Evolutionary conservation across 2,888 invertebrate species (phyloP), one percentile per base, ranked within the genome.

Genomic region (Allygus modestus): DNA sequence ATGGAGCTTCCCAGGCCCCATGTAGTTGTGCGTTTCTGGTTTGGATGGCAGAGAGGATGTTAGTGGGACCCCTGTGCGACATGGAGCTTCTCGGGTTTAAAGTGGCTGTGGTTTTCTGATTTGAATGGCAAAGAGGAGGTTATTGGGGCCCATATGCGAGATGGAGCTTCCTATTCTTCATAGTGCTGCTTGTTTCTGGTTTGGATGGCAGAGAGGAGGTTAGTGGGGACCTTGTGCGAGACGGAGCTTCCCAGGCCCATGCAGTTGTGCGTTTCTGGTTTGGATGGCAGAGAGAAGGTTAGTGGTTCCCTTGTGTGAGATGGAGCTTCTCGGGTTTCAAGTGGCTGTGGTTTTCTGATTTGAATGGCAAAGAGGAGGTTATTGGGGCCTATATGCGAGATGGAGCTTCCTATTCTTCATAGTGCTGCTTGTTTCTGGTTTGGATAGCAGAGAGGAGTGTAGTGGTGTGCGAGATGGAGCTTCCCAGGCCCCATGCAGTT

Each of bases 191-290:
- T 2, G 58, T n/a, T 4, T 23, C 4, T 58, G 20, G 58, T 58
- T 20, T 58, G 17, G 58, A 58, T 58, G 20, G 58, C 58, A 4
- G 46, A 17, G 20, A 23, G 58, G 23, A 7, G 20, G 1, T 4
- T 58, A 4, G 23, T 58, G 23, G 46, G 69, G 71, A 65, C 28
- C 31, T 23, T 41, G 23, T 12, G 43, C 23, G 33, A 17, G 46
- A 15, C 11, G 51, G 54, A 20, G 15, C 46, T 77, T 46, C 77
- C 77, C 51, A 77, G 46, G 73, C 58, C 58, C 58, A 11, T 51
- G 12, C n/a, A 20, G 23, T n/a, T 23, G 23, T 58, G 20, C 9
- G 58, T n/a, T 4, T 58, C 4, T 58, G 1, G 58, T 58, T 20
- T 58, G 20, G 58, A 58, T 58, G 20, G 23, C 58, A 4, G 46